Evolutionary conservation across 64 coral and sea anemone species (phyloP).

Genomic region (Stylophora pistillata): DNA sequence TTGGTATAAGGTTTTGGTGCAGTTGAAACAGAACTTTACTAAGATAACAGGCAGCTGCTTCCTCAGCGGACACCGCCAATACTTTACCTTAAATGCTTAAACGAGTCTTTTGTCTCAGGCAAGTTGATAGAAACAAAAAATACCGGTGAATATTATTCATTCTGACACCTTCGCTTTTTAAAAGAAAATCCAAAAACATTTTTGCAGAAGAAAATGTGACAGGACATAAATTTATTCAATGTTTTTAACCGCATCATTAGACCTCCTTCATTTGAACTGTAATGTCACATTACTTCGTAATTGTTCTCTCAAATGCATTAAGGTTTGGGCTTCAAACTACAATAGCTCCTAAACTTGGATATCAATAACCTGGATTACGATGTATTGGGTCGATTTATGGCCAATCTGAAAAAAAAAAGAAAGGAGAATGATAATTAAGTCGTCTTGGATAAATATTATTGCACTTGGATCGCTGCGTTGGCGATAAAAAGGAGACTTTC

Average conservation of each 20-base stretch:
- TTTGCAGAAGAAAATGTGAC: not conserved
- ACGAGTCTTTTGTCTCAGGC: not conserved
- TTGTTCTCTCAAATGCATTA: too few species aligned
- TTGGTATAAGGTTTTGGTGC: too few species aligned
- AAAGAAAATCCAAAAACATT: not conserved
- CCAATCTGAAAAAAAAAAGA: not conserved
- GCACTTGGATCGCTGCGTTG: not conserved
- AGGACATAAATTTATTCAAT: not conserved
- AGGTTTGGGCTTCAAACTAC: too few species aligned
- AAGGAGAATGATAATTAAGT: not conserved
- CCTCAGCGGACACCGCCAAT: too few species aligned
- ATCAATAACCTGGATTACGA: not conserved
- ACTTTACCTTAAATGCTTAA: not conserved
- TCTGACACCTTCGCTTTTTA: not conserved
- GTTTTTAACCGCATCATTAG: not conserved
- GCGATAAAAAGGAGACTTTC: not conserved
- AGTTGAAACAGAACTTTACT: too few species aligned
- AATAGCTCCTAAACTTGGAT: not conserved
- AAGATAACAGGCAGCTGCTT: too few species aligned
- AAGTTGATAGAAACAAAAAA: not conserved
- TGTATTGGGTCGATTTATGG: not conserved
- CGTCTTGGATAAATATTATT: not conserved
- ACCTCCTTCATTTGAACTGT: not conserved
- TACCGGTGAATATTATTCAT: not conserved
- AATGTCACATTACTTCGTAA: too few species aligned